Conservation (phyloP, 2,888 invertebrate species). For the Dinocampus coccinellae region DNA sequence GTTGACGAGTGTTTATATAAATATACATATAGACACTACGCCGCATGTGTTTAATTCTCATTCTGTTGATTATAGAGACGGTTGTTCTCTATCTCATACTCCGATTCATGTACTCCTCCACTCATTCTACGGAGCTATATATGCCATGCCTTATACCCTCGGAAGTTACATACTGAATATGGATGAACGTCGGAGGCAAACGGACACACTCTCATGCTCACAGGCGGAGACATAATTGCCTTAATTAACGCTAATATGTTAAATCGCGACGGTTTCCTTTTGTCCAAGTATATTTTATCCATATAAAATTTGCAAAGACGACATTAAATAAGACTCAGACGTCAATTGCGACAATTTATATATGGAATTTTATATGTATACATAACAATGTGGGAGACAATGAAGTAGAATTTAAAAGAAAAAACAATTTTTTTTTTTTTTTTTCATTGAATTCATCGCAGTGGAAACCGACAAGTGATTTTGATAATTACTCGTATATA, state of each 20-base stretch:
- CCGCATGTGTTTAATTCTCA: background rate
- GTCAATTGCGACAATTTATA: constrained; percentile 14
- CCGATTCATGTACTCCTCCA: background rate
- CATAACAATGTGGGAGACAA: background rate
- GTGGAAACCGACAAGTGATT: constrained; percentile 1
- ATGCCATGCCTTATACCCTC: constrained; percentile 35
- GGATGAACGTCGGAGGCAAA: constrained; percentile 61
- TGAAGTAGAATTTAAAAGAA: background rate
- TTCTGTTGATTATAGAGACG: background rate
- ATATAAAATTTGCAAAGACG: constrained; percentile 40
- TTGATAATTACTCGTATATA: background rate
- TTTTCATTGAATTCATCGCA: background rate
- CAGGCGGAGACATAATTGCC: constrained; percentile 68
- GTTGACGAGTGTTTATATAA: background rate
- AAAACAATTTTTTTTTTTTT: too few relatives aligned
- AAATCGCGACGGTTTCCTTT: constrained; percentile 67
- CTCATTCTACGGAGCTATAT: background rate
- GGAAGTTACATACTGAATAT: constrained; percentile 60
- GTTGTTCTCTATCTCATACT: background rate
- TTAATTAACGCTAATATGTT: constrained; percentile 70
- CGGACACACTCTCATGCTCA: constrained; percentile 68
- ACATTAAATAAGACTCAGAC: constrained; percentile 17
- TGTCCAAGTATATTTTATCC: constrained; percentile 50
- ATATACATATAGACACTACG: background rate
- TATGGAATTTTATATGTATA: background rate